Percentiles rank a stretch among this genome's conserved stretches.
Evolutionary conservation across 2,113 vertebrate genomes (phyloP).

Genomic region (Lamprologus lemairii): DNA sequence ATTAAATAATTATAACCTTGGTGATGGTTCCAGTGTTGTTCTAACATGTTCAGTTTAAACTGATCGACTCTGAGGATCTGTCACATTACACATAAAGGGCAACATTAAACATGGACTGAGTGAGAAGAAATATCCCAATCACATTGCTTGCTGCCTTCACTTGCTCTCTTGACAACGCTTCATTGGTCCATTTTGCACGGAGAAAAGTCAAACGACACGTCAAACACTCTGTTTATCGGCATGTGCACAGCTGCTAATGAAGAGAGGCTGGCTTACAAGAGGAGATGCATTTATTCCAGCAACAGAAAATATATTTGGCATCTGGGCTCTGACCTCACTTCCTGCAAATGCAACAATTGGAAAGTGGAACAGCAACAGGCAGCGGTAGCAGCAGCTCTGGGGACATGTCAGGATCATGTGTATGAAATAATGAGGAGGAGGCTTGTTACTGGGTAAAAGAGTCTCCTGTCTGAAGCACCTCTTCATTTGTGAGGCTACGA

Average conservation of each 20-base stretch:
- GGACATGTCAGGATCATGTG: neutral
- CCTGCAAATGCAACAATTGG: neutral
- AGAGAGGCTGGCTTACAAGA: neutral
- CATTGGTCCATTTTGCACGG: fast-evolving
- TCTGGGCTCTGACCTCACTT: neutral
- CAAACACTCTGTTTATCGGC: neutral
- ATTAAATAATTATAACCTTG: too few relatives aligned
- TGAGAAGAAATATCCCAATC: too few relatives aligned
- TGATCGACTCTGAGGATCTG: too few relatives aligned
- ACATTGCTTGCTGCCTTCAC: too few relatives aligned
- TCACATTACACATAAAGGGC: too few relatives aligned
- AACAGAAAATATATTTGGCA: neutral
- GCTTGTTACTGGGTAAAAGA: neutral
- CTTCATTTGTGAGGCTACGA: neutral
- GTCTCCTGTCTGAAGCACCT: neutral
- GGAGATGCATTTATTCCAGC: neutral
- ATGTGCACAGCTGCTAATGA: neutral
- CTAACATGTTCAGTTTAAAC: too few relatives aligned
- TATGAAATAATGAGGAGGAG: neutral
- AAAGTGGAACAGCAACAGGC: neutral
- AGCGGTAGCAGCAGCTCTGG: neutral
- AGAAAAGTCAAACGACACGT: neutral
- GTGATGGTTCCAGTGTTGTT: too few relatives aligned
- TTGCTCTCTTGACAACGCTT: too few relatives aligned
- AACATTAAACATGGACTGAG: too few relatives aligned